Percentiles rank a stretch among this genome's conserved stretches.
These are phyloP conservation scores for Poecilia latipinna DNA, from an alignment of 2,113 vertebrate genomes.

Conservation along the genomic window DNA sequence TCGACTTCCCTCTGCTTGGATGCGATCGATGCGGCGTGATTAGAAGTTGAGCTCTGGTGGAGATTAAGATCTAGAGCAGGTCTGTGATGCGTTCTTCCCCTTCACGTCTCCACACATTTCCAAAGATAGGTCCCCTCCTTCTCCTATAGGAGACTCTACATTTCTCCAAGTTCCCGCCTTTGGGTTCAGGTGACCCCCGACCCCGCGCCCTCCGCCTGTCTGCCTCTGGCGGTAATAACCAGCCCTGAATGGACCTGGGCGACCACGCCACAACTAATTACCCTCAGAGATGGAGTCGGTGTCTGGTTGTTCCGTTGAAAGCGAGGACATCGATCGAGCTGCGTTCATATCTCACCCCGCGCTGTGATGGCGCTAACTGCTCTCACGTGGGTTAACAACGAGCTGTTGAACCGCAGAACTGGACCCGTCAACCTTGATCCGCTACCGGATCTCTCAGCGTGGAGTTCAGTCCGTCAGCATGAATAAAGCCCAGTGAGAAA, in stretches of 20 bases:
- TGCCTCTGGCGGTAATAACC: slow-evolving; percentile 48
- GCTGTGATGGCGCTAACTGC: slow-evolving; percentile 30
- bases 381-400: slow-evolving; percentile 20
- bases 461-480: no score
- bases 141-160: neutral
- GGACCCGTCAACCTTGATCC: no score
- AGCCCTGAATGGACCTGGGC: slow-evolving; percentile 31
- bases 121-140: neutral
- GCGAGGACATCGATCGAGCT: slow-evolving; percentile 46
- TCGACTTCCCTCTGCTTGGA: neutral
- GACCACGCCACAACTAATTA: slow-evolving; percentile 60
- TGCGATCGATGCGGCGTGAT: neutral
- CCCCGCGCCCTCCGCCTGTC: slow-evolving; percentile 27
- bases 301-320: slow-evolving; percentile 21
- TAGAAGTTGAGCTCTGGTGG: neutral
- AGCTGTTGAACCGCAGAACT: no score
- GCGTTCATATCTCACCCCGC: slow-evolving; percentile 41
- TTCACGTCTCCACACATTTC: no score
- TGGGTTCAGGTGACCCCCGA: slow-evolving; percentile 11
- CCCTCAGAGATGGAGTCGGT: slow-evolving; percentile 43
- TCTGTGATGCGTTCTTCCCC: no score
- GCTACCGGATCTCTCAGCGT: no score
- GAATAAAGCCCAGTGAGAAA: no score
- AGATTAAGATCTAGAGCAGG: neutral
- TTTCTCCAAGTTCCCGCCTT: neutral